Evolutionary conservation across 2,113 vertebrate species (phyloP).

Genomic region (Macaca fascicularis): DNA sequence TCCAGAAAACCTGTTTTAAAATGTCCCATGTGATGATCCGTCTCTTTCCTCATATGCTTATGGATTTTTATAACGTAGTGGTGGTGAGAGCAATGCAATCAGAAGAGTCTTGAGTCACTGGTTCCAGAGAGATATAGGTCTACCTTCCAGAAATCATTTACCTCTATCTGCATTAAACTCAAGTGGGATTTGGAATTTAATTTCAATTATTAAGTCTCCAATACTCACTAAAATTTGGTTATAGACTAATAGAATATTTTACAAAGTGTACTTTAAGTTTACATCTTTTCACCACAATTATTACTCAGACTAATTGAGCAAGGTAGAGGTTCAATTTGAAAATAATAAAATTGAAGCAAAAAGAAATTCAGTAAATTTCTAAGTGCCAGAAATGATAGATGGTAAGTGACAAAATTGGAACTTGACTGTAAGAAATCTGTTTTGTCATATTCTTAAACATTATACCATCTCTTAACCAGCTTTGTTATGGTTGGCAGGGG

Average conservation of each 20-base stretch:
- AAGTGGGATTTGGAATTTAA: neutral
- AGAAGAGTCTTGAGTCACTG: neutral
- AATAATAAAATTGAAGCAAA: neutral
- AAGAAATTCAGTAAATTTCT: neutral
- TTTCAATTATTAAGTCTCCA: neutral
- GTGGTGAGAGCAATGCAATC: neutral
- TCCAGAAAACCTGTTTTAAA: neutral
- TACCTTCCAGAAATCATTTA: neutral
- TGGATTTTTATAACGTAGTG: neutral
- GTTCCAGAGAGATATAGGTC: neutral
- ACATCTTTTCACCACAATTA: neutral
- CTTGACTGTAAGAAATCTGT: no score
- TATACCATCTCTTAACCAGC: no score
- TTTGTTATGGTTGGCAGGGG: no score
- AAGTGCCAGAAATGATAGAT: neutral
- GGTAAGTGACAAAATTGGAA: neutral
- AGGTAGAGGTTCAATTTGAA: neutral
- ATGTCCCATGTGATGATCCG: rapidly evolving
- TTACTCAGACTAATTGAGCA: neutral
- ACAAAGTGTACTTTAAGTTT: neutral
- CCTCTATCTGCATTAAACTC: neutral
- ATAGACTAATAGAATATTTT: neutral
- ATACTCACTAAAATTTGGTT: neutral
- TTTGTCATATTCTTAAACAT: no score
- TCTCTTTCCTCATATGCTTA: neutral